Base-by-base conservation (phyloP, 2,113 vertebrate species). In the Aldabrachelys gigantea region DNA sequence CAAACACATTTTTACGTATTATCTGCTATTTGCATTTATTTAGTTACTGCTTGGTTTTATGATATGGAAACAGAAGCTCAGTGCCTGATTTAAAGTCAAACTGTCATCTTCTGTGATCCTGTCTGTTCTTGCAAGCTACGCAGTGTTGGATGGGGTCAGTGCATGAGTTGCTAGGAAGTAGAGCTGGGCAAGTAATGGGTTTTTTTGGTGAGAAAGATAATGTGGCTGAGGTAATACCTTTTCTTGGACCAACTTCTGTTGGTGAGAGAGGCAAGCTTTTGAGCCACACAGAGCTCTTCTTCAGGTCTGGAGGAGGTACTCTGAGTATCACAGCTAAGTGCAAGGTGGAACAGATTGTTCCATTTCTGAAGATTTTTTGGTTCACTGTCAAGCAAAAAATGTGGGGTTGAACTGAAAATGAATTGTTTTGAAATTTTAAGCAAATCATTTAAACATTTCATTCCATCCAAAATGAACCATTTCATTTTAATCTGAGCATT, bases 71-170 rank as follows among this genome's bases (percentile, higher is more conserved):
- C 41, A 41, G 72, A 41, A 76, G 6, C 16, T n/a, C 13, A 44
- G 72, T 44, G 38, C 11, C 38, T 44, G 38, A 76, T 10, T 24
- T 75, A 75, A 22, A 75, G 5, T n/a, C 35, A 75, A 41, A 75
- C 35, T 22, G 16, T 75, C 69, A 22, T 69, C 31, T 81, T 79
- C 31, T 4, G 0, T 80, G 27, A 91, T 35, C 1, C 5, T 12
- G 0, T 84, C 85, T 81, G 29, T 81, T 49, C 19, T 83, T 25
- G 12, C 19, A 78, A 69, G 12, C 1, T 11, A 3, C 29, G 4
- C 49, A 6, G 17, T 7, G 13, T 25, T 2, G 11, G 1, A 19
- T 8, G 3, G 24, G 22, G 1, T 35, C 17, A 5, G 12, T 76
- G 59, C 13, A 47, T 1, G 0, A 35, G 59, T n/a, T 69, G 19